Conservation (phyloP, 2,797 vertebrate genomes). For the Leptodactylus fallax region DNA sequence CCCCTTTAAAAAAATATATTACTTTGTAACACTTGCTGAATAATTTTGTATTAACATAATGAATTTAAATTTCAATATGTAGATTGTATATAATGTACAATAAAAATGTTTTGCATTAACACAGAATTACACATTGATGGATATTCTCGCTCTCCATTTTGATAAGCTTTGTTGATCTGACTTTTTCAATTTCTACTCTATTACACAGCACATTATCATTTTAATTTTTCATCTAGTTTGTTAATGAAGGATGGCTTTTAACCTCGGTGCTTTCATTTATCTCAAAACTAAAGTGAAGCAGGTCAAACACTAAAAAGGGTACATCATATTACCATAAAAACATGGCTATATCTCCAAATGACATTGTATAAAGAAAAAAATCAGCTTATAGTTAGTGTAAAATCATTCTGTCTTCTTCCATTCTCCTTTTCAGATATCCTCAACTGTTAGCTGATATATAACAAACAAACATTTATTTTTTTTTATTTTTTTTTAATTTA, state of each 20-base stretch:
- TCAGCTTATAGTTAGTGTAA: not conserved
- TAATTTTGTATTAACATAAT: not conserved
- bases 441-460: too few relatives aligned
- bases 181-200: slow-evolving; percentile 43
- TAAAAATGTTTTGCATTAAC: not conserved
- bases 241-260: slow-evolving; percentile 40
- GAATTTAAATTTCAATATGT: not conserved
- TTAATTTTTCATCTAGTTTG: slow-evolving; percentile 36
- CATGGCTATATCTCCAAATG: not conserved
- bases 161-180: slow-evolving; percentile 40
- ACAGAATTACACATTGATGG: not conserved
- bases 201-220: slow-evolving; percentile 46
- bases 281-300: slow-evolving; percentile 25
- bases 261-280: slow-evolving; percentile 27
- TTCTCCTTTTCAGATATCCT: too few relatives aligned
- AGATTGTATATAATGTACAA: not conserved
- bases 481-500: too few relatives aligned
- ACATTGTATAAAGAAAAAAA: not conserved
- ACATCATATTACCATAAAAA: slow-evolving; percentile 38
- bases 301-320: slow-evolving; percentile 14
- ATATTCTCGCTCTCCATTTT: slow-evolving; percentile 22
- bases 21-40: not conserved
- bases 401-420: not conserved
- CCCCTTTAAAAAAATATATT: not conserved
- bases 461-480: too few relatives aligned